phyloP scores from a whole-genome alignment of 2,113 vertebrate genomes.

The Tangachromis dhanisi region DNA sequence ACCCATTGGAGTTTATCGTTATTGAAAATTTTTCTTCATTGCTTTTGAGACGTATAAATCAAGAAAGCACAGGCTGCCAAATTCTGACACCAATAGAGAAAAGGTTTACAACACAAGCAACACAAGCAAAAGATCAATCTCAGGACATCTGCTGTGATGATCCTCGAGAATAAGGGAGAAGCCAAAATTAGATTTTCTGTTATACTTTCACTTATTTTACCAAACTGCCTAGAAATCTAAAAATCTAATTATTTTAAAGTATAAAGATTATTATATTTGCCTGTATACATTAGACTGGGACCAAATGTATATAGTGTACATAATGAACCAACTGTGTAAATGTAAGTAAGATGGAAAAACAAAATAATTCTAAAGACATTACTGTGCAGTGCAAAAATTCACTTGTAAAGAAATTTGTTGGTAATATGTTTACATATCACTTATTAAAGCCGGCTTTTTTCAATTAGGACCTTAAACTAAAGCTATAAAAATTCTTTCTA shows the following conservation, averaged over 20 bases:
- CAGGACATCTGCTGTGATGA: not conserved
- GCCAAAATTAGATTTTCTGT: not conserved
- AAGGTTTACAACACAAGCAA: not conserved
- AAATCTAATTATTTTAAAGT: not conserved
- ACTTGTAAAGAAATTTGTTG: not conserved
- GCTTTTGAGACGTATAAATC: not conserved
- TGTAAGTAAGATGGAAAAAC: not conserved
- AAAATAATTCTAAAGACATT: not conserved
- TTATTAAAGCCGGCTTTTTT: rapidly evolving
- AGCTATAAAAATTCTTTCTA: rapidly evolving
- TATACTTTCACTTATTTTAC: not conserved
- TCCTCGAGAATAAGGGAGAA: not conserved
- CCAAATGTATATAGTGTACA: not conserved
- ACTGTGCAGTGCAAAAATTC: not conserved
- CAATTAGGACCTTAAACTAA: not conserved
- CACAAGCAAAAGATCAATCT: not conserved
- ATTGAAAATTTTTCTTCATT: too few species aligned
- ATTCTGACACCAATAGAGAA: not conserved
- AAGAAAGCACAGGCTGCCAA: not conserved
- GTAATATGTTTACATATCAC: not conserved
- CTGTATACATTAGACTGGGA: not conserved
- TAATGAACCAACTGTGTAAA: not conserved
- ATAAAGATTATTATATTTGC: not conserved
- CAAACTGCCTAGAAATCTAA: not conserved
- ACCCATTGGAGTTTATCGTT: not conserved